Base-by-base conservation (phyloP, 2,113 vertebrate genomes). In the Phrynosoma blainvillii region DNA sequence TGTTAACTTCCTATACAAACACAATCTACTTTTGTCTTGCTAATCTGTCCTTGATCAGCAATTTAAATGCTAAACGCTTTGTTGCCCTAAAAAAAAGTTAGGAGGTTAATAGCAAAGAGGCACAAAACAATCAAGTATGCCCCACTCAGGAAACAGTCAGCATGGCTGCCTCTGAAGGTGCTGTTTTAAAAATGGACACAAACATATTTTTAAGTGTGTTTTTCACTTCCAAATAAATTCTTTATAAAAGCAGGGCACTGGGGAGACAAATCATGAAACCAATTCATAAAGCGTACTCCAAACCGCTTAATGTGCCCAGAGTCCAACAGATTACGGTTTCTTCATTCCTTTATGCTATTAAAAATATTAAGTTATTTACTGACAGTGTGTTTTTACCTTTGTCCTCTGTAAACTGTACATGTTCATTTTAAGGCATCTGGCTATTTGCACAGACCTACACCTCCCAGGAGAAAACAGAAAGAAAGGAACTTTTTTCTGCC, bases 1-100 rank as follows among this genome's bases (percentile, higher is more conserved):
- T 95, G 95, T 94, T 97, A 97, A 97, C 97, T 97, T 97, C 96
- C 97, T 97, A 94, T 92, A 96, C 96, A 97, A 97, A 97, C 96
- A 96, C 90, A 96, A 96, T 96, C 96, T 96, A 98, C 96, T 97
- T 97, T 96, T 97, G 97, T 96, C 95, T 96, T 93, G 89, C 97
- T 98, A 97, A 98, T 98, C 98, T 97, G 97, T 96, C 97, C 98
- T 98, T 97, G 97, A 98, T 98, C 98, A 96, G 97, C 97, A 97
- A 97, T 97, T 97, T 97, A 96, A 96, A 96, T 94, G 96, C 96
- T 97, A 96, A 95, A 94, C 2, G 96, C 96, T 95, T 95, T 96
- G 96, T 95, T 96, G 95, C 95, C 92, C 87, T 89, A 65, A 66
- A 87, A 84, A 86, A 86, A 85, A 66, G 89, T 92, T 93, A 89